Evolutionary conservation across 2,888 invertebrate species (phyloP), one percentile per base, ranked within the genome.

Genomic region (Dryocosmus kuriphilus): DNA sequence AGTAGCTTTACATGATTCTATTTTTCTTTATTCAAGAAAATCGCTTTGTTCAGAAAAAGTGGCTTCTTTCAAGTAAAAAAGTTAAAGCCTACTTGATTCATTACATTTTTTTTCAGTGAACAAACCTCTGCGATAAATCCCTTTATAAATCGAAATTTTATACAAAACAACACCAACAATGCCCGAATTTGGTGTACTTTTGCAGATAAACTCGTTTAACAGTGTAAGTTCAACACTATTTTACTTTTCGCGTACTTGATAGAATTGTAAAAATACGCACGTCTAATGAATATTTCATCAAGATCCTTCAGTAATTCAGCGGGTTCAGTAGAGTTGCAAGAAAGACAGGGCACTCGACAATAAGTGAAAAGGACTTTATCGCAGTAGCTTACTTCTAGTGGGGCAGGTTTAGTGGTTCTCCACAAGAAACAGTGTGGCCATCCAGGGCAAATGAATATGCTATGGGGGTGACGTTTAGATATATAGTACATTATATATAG

Each of bases 401-500:
- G 27, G 65, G 41, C 22, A 67, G 65, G 41, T 67, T 67, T 7
- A 67, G n/a, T n/a, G n/a, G n/a, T n/a, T n/a, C n/a, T n/a, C 35
- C 65, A 67, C 24, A n/a, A 41, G 65, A 41, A 67, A 67, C 65
- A 76, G 76, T 65, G 74, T 73, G 60, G 60, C 55, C 67, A 76
- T 74, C 65, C 62, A 77, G 46, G 51, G 60, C 55, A 19, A 80
- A 80, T 80, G 76, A 76, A 80, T 77, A 79, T 77, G 76, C 77
- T 74, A 67, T 77, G 67, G 75, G 71, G 63, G 27, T 60, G 60
- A 38, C 60, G 76, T n/a, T 51, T 8, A n/a, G 51, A 51, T 51
- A 51, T 61, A 73, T 30, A 38, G 61, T 76, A 65, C 57, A n/a
- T 2, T 8, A 51, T n/a, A 16, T 6, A 46, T 16, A 46, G 35